A percentile compares a stretch with the other conserved stretches of the same genome.
Evolutionary conservation across 1,140 invertebrate species (phyloP).

Genomic region (honey bee (Apis mellifera)): DNA sequence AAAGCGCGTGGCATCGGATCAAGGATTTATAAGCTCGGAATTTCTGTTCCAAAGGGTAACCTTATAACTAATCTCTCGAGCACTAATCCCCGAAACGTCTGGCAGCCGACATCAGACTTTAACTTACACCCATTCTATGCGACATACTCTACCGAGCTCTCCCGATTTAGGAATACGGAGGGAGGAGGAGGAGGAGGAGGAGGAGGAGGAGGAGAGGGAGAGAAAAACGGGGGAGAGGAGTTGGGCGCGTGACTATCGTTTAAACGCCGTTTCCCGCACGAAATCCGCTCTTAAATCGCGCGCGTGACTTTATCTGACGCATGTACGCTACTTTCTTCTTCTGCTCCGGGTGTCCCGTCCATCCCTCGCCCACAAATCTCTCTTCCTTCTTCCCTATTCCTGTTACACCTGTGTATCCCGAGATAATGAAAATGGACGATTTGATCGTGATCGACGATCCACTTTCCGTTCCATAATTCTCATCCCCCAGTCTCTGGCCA

Average conservation of each 20-base stretch:
- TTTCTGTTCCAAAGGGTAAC: no score
- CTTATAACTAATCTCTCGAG: neutral
- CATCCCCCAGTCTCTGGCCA: neutral
- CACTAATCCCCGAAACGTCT: neutral
- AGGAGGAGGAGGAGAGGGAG: no score
- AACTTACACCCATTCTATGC: no score
- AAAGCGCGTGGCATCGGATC: no score
- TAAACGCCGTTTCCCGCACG: slow-evolving; percentile 42
- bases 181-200: no score
- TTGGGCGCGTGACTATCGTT: slow-evolving; percentile 31
- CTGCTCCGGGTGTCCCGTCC: neutral
- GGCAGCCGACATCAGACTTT: no score
- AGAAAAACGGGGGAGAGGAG: neutral
- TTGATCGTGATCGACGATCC: no score
- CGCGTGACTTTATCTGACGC: slow-evolving; percentile 49
- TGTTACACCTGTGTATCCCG: slow-evolving; percentile 41
- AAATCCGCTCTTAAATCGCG: slow-evolving; percentile 66
- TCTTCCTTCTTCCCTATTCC: slow-evolving; percentile 20
- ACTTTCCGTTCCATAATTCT: slow-evolving; percentile 23
- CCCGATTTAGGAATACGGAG: neutral
- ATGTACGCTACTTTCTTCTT: slow-evolving; percentile 13
- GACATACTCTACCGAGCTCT: neutral
- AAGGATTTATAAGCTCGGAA: no score
- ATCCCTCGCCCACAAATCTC: slow-evolving; percentile 60
- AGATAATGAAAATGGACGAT: neutral